phyloP scores from a whole-genome alignment of 2,797 vertebrate genomes.

The Crypturellus tataupa region DNA sequence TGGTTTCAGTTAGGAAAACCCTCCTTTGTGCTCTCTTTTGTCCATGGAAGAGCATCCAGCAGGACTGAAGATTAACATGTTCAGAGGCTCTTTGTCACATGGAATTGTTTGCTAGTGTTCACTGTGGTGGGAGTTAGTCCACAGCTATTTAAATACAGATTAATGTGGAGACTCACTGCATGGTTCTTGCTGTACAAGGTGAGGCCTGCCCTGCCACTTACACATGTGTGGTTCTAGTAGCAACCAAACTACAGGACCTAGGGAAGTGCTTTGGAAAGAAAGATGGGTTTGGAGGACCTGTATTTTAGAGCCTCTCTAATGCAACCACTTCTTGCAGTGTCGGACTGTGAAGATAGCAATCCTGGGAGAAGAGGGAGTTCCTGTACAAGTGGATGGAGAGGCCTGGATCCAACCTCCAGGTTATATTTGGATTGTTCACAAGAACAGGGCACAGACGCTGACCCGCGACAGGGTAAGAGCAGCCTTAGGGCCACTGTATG shows the following conservation, averaged over 20 bases:
- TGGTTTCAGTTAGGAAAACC: neutral
- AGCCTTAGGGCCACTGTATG: neutral
- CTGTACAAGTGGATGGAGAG: constrained; percentile 96
- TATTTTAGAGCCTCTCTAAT: neutral
- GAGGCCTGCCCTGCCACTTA: neutral
- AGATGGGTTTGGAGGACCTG: neutral
- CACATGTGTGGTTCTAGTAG: neutral
- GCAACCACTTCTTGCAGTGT: constrained; percentile 81
- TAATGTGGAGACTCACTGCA: neutral
- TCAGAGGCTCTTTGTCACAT: neutral
- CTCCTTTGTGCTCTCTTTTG: neutral
- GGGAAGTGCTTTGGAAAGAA: neutral
- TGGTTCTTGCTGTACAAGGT: neutral
- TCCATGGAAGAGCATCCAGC: neutral
- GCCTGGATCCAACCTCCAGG: constrained; percentile 96
- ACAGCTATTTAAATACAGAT: neutral
- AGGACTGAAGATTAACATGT: neutral
- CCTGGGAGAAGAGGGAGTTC: constrained; percentile 95
- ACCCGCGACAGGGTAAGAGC: constrained; percentile 92
- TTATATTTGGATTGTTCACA: constrained; percentile 94
- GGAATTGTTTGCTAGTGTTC: neutral
- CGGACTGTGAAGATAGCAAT: constrained; percentile 96
- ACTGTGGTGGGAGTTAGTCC: neutral
- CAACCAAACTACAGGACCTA: neutral
- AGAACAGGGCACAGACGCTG: constrained; percentile 95